Conservation (phyloP, 2,797 vertebrate species). For the Platyrinchus mystaceus region DNA sequence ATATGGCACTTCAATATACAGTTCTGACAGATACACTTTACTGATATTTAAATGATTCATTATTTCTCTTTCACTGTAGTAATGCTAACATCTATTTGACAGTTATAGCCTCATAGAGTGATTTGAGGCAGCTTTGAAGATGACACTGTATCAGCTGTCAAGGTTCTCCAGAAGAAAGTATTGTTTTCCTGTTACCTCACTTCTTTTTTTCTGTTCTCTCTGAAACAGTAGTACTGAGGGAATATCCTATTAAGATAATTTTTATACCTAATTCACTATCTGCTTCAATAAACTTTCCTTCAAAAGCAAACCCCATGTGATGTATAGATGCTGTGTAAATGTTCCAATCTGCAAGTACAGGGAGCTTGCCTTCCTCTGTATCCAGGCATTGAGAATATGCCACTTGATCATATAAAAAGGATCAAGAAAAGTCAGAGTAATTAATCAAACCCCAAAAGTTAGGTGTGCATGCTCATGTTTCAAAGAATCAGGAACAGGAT, state of each 20-base stretch:
- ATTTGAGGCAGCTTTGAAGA: conserved; percentile 37
- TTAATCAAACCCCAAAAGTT: not conserved
- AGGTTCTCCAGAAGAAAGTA: not conserved
- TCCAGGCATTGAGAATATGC: not conserved
- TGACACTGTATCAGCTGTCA: not conserved
- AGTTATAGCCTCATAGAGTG: not conserved
- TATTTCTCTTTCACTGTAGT: conserved; percentile 17
- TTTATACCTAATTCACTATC: not conserved
- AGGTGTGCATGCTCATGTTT: not conserved
- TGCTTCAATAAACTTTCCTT: not conserved
- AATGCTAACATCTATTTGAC: not conserved
- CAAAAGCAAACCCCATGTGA: not conserved
- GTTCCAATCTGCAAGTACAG: not conserved
- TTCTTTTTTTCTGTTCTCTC: not conserved
- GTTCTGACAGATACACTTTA: conserved; percentile 1
- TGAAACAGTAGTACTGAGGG: not conserved
- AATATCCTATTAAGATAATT: not conserved
- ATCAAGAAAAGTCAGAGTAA: not conserved
- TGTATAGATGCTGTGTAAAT: not conserved
- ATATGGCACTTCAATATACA: not conserved
- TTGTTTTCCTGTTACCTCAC: not conserved
- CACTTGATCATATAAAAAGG: not conserved
- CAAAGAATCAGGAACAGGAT: not conserved
- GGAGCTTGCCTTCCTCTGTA: not conserved
- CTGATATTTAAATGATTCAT: conserved; percentile 31